Evolutionary conservation across 2,797 vertebrate genomes (phyloP).

Genomic region (Sebastes miniatus): DNA sequence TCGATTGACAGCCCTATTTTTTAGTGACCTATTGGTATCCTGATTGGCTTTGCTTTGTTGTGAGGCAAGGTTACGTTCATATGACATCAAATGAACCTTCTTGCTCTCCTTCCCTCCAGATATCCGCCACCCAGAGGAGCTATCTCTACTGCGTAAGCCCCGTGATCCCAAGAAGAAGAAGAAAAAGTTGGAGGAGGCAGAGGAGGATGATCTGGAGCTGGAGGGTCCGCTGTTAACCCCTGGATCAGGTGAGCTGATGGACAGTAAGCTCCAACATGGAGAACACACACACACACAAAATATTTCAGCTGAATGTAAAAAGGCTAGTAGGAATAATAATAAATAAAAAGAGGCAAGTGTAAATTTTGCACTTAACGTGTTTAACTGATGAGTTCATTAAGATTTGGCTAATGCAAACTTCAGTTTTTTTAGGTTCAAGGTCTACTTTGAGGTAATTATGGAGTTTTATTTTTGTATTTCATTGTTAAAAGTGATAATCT

Average conservation of each 20-base stretch:
- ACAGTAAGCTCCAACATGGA: not conserved
- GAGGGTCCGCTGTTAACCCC: constrained; percentile 96
- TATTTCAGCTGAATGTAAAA: not conserved
- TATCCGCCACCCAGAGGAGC: constrained; percentile 97
- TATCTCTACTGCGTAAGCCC: constrained; percentile 96
- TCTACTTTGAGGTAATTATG: not conserved
- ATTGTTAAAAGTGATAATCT: constrained; percentile 21
- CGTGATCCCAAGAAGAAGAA: constrained; percentile 99
- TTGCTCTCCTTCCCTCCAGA: constrained; percentile 75
- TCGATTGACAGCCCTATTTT: not conserved
- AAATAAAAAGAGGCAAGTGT: not conserved
- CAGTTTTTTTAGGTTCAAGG: not conserved
- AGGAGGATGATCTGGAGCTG: constrained; percentile 90
- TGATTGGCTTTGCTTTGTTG: not conserved
- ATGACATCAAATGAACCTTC: constrained; percentile 15
- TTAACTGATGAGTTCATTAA: not conserved
- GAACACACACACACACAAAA: not conserved
- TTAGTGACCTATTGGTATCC: not conserved
- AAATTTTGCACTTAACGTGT: not conserved
- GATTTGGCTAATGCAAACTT: not conserved
- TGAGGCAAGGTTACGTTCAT: constrained; percentile 25
- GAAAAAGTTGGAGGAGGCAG: constrained; percentile 95
- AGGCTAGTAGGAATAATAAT: not conserved
- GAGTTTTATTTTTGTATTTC: constrained; percentile 14
- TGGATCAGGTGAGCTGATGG: constrained; percentile 87